These are phyloP conservation scores for Pygmarrhopalites habei DNA, from an alignment of 1,140 invertebrate species.

Conservation along the genomic window DNA sequence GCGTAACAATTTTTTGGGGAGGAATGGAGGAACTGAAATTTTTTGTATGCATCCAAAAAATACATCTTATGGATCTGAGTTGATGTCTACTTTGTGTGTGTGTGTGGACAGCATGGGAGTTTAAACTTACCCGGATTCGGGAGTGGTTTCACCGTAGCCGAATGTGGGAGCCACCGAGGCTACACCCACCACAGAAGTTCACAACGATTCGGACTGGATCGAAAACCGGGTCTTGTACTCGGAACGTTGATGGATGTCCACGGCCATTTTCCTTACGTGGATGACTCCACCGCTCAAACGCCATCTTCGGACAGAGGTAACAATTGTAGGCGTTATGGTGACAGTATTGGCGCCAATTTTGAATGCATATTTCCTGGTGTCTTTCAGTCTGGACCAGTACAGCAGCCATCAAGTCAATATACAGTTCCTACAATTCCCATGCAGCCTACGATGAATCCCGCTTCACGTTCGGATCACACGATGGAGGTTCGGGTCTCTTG, in stretches of 20 bases:
- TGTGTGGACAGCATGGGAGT: no score
- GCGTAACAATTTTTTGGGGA: no score
- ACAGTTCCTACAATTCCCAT: conserved; percentile 90
- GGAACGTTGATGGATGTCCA: conserved; percentile 92
- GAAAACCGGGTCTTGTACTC: conserved; percentile 69
- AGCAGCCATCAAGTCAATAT: conserved; percentile 62
- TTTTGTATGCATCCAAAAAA: no score
- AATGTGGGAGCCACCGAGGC: no score
- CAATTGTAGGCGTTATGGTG: no score
- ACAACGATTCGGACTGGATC: conserved; percentile 57
- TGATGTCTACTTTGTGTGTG: no score
- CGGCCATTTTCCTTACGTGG: conserved; percentile 92
- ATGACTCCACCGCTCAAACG: conserved; percentile 94
- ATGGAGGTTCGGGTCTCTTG: conserved; percentile 64
- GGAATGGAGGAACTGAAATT: no score
- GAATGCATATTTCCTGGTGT: conserved; percentile 56
- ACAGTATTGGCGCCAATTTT: conserved; percentile 91
- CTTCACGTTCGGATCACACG: conserved; percentile 86
- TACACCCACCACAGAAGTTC: no score
- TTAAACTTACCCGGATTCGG: conserved; percentile 61
- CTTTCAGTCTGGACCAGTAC: background rate
- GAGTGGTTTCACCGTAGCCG: no score
- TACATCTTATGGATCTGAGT: no score
- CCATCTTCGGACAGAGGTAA: no score
- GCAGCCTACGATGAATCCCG: no score